Conservation (phyloP, 2,797 vertebrate genomes). For the Halcyon smyrnensis region DNA sequence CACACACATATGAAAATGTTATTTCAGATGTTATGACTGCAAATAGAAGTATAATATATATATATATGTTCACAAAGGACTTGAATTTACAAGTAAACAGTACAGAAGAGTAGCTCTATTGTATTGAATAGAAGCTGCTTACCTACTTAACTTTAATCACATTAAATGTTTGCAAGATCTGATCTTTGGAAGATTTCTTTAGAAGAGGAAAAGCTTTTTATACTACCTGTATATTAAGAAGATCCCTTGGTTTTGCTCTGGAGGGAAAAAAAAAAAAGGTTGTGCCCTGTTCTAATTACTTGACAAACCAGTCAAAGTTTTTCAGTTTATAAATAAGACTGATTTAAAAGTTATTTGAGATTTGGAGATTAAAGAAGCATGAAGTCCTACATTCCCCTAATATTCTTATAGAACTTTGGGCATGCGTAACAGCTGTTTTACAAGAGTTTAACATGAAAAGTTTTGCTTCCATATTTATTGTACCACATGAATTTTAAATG, state of each 20-base stretch:
- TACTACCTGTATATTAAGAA: not conserved
- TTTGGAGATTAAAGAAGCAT: not conserved
- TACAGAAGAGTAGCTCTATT: not conserved
- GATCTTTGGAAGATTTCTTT: not conserved
- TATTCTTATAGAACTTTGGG: not conserved
- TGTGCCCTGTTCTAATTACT: not conserved
- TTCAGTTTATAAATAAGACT: not conserved
- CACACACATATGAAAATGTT: not conserved
- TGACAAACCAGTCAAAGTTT: not conserved
- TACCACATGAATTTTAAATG: not conserved
- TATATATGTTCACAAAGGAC: not conserved
- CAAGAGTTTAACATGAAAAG: not conserved
- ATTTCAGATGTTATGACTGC: not conserved
- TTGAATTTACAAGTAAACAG: not conserved
- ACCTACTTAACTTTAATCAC: not conserved
- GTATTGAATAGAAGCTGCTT: not conserved
- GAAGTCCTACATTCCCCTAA: not conserved
- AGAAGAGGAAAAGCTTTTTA: not conserved
- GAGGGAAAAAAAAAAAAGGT: not conserved
- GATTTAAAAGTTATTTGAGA: not conserved
- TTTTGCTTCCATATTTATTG: not conserved
- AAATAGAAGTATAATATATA: not conserved
- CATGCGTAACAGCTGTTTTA: not conserved
- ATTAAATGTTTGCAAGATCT: not conserved
- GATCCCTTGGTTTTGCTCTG: not conserved